phyloP scores from a whole-genome alignment of 2,888 invertebrate species.

The Sminthurinus aureus region DNA sequence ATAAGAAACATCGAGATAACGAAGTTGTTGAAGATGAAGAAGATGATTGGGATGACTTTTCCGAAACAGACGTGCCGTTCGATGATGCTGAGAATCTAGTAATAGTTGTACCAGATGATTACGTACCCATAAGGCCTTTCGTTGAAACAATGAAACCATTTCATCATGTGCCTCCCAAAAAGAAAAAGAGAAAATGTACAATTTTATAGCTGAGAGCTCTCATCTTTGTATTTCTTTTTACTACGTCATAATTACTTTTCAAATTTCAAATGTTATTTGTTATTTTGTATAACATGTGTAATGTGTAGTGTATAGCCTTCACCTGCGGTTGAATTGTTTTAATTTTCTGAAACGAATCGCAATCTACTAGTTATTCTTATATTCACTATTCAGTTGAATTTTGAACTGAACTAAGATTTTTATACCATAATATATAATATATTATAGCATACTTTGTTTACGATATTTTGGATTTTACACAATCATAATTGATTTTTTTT shows the following conservation, averaged over 20 bases:
- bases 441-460: no score
- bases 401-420: no score
- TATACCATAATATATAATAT: no score
- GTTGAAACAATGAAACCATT: neutral
- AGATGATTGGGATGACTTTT: conserved; percentile 8
- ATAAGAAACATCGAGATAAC: neutral
- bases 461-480: no score
- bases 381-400: no score
- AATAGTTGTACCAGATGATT: neutral
- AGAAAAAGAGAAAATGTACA: conserved; percentile 16
- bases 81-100: neutral
- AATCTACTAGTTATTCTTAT: no score
- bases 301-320: no score
- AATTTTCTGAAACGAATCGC: no score
- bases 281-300: no score
- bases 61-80: conserved; percentile 1
- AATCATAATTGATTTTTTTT: no score
- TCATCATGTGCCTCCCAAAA: neutral
- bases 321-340: no score
- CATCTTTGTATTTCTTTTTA: neutral
- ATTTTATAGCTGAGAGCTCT: neutral
- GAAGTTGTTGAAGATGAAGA: neutral
- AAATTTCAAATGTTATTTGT: neutral
- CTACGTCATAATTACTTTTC: neutral
- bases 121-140: neutral